These are phyloP conservation scores for Calyptommatus sinebrachiatus DNA, from an alignment of 2,113 vertebrate genomes.

Conservation along the genomic window DNA sequence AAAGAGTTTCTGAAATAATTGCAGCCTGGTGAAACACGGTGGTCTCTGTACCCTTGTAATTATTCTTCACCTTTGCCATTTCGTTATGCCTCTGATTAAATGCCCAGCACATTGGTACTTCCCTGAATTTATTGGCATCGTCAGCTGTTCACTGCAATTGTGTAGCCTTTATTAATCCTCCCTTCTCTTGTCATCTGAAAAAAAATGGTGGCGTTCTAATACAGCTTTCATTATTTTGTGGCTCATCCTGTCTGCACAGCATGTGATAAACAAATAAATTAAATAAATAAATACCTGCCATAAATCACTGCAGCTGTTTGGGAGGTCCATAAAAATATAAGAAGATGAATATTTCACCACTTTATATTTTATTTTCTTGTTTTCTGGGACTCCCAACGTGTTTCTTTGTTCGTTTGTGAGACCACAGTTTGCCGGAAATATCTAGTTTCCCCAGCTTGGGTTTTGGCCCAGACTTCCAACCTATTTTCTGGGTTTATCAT, in stretches of 20 bases:
- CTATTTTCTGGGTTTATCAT: slow-evolving; percentile 17
- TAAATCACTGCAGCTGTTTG: slow-evolving; percentile 65
- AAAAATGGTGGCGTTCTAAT: slow-evolving; percentile 55
- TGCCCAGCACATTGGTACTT: slow-evolving; percentile 23
- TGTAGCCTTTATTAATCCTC: slow-evolving; percentile 58
- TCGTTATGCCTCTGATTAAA: slow-evolving; percentile 37
- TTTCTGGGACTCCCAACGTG: slow-evolving; percentile 65
- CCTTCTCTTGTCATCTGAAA: slow-evolving; percentile 34
- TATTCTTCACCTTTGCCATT: slow-evolving; percentile 52
- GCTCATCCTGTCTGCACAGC: slow-evolving; percentile 47
- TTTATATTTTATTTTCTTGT: slow-evolving; percentile 67
- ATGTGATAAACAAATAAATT: slow-evolving; percentile 32
- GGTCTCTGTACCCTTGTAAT: slow-evolving; percentile 42
- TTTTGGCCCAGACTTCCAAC: not conserved
- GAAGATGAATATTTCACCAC: slow-evolving; percentile 72
- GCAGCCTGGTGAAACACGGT: slow-evolving; percentile 15
- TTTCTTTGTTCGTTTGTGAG: slow-evolving; percentile 65
- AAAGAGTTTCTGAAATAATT: not conserved
- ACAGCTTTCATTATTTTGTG: slow-evolving; percentile 62
- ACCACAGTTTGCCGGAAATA: slow-evolving; percentile 51
- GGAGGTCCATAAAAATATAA: slow-evolving; percentile 67
- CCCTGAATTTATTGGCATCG: slow-evolving; percentile 52
- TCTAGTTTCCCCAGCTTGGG: slow-evolving; percentile 41
- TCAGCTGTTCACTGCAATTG: slow-evolving; percentile 43
- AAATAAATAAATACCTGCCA: not conserved